Percentiles rank a stretch among this genome's conserved stretches.
These are phyloP conservation scores for Lepidochrysops patricia DNA, from an alignment of 2,888 invertebrate genomes.

Conservation along the genomic window DNA sequence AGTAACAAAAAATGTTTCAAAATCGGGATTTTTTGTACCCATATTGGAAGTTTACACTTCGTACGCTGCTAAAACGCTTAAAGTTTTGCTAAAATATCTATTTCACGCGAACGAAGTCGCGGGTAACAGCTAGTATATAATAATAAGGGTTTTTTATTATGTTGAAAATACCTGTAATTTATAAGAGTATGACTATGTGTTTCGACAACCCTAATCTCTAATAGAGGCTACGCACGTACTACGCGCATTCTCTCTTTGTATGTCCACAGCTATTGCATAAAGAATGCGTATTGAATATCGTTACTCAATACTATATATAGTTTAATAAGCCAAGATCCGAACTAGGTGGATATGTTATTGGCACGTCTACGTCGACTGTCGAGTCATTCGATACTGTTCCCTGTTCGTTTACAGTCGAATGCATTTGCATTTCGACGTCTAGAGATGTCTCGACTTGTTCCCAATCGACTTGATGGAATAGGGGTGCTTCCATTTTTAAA, in stretches of 20 bases:
- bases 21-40: no score
- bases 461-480: not conserved
- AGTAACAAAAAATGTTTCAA: no score
- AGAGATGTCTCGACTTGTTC: not conserved
- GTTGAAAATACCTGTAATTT: not conserved
- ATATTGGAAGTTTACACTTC: no score
- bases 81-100: no score
- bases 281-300: slow-evolving; percentile 40
- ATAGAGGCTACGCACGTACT: slow-evolving; percentile 42
- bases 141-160: slow-evolving; percentile 27
- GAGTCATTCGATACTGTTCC: slow-evolving; percentile 18
- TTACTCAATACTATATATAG: slow-evolving; percentile 28
- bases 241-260: slow-evolving; percentile 52
- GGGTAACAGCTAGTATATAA: no score
- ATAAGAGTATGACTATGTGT: no score
- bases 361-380: slow-evolving; percentile 12
- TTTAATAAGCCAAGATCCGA: slow-evolving; percentile 22
- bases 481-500: not conserved
- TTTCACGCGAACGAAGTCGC: no score
- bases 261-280: slow-evolving; percentile 42
- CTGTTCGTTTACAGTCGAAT: slow-evolving; percentile 16
- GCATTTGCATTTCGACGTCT: slow-evolving; percentile 14
- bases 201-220: slow-evolving; percentile 36
- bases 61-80: no score
- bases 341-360: slow-evolving; percentile 20